Evolutionary conservation across 2,888 invertebrate genomes (phyloP).

Genomic region (Lampropteryx suffumata): DNA sequence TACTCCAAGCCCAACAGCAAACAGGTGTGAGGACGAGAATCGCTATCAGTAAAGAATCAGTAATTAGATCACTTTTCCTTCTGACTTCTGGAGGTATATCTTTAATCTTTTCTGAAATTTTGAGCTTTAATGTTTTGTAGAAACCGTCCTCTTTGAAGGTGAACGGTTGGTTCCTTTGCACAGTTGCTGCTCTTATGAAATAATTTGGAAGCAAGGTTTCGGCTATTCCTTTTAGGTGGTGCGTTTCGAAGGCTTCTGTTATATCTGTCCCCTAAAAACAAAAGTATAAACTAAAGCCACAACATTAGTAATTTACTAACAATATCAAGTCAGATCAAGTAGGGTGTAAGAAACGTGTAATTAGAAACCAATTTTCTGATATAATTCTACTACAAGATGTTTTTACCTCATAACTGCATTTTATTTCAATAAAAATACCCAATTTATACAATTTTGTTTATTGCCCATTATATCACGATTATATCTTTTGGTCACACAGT

Average conservation of each 20-base stretch:
- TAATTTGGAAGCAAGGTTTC: constrained; percentile 86
- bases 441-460: no score
- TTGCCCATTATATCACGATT: no score
- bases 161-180: constrained; percentile 86
- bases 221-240: constrained; percentile 83
- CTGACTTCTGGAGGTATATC: constrained; percentile 67
- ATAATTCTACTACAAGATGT: no score
- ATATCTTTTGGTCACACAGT: no score
- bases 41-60: constrained; percentile 52
- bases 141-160: constrained; percentile 90
- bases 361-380: no score
- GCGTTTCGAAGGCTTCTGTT: constrained; percentile 85
- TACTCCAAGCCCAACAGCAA: constrained; percentile 57
- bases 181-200: constrained; percentile 84
- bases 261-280: constrained; percentile 84
- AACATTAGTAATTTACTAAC: no score
- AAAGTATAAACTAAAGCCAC: no score
- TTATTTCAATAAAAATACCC: no score
- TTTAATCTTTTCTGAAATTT: constrained; percentile 80
- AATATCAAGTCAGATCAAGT: no score
- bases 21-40: constrained; percentile 52
- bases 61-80: constrained; percentile 59
- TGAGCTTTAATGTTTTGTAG: constrained; percentile 87
- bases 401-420: no score
- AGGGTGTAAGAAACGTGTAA: no score